Conservation (phyloP, 1,140 invertebrate species). For the Drosophila orena region DNA sequence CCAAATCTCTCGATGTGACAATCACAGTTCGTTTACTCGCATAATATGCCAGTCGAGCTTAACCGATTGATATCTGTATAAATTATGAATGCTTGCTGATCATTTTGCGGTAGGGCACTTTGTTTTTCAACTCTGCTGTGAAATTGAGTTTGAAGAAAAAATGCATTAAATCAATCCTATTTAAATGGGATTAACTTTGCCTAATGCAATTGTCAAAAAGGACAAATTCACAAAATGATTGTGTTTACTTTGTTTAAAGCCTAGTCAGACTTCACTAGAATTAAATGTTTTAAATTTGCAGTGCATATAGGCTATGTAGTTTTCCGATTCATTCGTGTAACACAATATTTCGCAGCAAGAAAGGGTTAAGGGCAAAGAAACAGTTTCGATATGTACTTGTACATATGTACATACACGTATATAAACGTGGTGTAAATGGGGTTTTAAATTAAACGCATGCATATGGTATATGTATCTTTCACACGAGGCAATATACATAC, state of each 20-base stretch:
- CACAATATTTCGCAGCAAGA: not conserved
- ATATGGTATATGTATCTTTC: conserved; percentile 4
- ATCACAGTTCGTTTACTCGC: conserved; percentile 51
- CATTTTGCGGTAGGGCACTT: not conserved
- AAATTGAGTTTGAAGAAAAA: conserved; percentile 1
- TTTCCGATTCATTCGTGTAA: not conserved
- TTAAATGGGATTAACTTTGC: not conserved
- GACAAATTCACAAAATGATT: not conserved
- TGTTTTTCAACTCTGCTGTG: conserved; percentile 9
- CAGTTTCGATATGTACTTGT: conserved; percentile 2
- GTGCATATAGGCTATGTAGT: no score
- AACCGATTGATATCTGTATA: conserved; percentile 40
- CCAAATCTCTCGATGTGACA: conserved; percentile 32
- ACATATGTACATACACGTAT: not conserved
- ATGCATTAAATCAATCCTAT: not conserved
- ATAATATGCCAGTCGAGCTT: conserved; percentile 47
- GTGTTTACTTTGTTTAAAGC: not conserved
- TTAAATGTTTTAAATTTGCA: not conserved
- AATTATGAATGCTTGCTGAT: conserved; percentile 30
- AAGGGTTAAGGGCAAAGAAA: conserved; percentile 2
- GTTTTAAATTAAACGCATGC: conserved; percentile 21
- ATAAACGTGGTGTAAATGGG: conserved; percentile 25
- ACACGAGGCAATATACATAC: conserved; percentile 13
- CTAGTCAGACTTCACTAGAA: no score
- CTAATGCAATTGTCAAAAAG: not conserved